Evolutionary conservation across 2,888 invertebrate species (phyloP), one percentile per base, ranked within the genome.

Genomic region (Carabus problematicus): DNA sequence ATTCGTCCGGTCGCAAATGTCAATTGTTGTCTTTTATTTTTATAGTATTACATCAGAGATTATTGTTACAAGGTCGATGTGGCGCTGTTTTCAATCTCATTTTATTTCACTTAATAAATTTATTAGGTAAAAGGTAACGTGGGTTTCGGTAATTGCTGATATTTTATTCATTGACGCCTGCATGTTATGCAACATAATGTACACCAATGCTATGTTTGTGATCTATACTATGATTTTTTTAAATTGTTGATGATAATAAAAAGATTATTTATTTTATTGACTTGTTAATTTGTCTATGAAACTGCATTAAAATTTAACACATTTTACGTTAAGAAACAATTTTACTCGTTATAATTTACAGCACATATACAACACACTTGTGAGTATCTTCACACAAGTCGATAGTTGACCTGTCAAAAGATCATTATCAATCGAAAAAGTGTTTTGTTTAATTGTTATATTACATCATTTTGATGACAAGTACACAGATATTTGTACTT

Each of bases 1-100:
- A 29, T 29, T 45, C 64, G 64, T 54, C 55, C 55, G 64, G 54
- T 42, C 56, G 18, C 42, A 52, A 54, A 54, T 54, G 54, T 54
- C 64, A 64, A 64, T 54, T 64, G 12, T 54, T 52, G 54, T 64
- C 49, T 56, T 29, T 40, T 56, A 64, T 64, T 64, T 64, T 55
- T 45, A 54, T 8, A n/a, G n/a, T 42, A 54, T 64, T 64, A 64
- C 64, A 54, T 64, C 64, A 64, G 29, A 54, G n/a, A 19, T 16
- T 64, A 16, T 54, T 18, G 47, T 54, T 64, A 64, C 64, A 64
- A 64, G 64, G 64, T 64, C 18, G 42, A 12, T 3, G 16, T 52
- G 52, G 19, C 16, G 8, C 52, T 16, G 52, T 52, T 18, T 52
- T 12, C 52, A 52, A 52, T 52, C 52, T 14, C 14, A 7, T 52